phyloP scores from a whole-genome alignment of 2,888 invertebrate genomes.

The Andrena chrysosceles region DNA sequence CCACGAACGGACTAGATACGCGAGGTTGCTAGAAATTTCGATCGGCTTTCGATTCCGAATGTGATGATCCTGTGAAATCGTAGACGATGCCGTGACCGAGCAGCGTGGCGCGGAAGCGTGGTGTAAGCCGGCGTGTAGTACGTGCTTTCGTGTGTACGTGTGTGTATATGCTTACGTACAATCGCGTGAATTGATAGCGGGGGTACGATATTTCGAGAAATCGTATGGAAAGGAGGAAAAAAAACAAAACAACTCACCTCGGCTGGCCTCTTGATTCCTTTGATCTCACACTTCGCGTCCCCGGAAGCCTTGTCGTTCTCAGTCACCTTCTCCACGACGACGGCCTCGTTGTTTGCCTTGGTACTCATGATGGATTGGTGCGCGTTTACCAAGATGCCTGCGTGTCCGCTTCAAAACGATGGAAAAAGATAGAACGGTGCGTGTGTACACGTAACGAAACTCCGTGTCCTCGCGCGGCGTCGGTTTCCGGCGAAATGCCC shows the following conservation, averaged over 20 bases:
- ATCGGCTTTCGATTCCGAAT: conserved; percentile 26
- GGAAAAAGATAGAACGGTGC: conserved; percentile 57
- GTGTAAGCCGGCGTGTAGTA: conserved; percentile 54
- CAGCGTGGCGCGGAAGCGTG: conserved; percentile 70
- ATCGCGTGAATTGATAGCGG: conserved; percentile 58
- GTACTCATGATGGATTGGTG: conserved; percentile 89
- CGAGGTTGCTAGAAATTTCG: conserved; percentile 20
- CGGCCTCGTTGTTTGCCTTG: conserved; percentile 95
- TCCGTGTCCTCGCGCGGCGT: conserved; percentile 82
- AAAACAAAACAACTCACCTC: conserved; percentile 89
- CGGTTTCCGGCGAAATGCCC: conserved; percentile 84
- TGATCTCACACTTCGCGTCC: conserved; percentile 93
- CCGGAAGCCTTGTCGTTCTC: conserved; percentile 90
- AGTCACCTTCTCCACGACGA: conserved; percentile 91
- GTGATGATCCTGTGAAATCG: conserved; percentile 29
- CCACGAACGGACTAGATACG: not conserved
- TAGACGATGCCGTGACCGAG: conserved; percentile 41
- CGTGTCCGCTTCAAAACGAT: conserved; percentile 62
- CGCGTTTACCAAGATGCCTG: conserved; percentile 53
- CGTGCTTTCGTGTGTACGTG: conserved; percentile 28
- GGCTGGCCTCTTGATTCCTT: conserved; percentile 95
- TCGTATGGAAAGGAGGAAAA: conserved; percentile 18
- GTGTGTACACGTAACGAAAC: conserved; percentile 70
- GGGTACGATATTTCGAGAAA: conserved; percentile 21
- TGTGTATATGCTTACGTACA: conserved; percentile 31